Evolutionary conservation across 2,797 vertebrate genomes (phyloP), one percentile per base, ranked within the genome.

Genomic region (Typhlichthys eigenmanni): DNA sequence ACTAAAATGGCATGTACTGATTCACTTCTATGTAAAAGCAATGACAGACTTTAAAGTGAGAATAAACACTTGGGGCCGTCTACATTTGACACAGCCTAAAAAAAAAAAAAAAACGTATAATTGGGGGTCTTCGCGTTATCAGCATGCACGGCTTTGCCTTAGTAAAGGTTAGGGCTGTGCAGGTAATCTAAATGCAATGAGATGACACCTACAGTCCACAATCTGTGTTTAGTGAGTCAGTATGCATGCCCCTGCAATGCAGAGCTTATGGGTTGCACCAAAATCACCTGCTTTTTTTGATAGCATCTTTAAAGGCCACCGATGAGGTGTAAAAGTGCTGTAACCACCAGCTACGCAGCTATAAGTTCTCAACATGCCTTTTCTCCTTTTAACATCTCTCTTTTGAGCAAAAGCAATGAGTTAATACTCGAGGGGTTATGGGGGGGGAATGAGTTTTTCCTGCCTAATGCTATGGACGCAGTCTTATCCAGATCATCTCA

Each of bases 261-360:
- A 89, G 85, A 87, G 68, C 67, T 81, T 75, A 82, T 60, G 56
- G 76, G 70, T 82, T 88, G 84, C 85, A 85, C 78, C 85, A 84
- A 78, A 79, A 86, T 71, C 80, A 83, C 86, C 80, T 84, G 82
- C 76, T 84, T 69, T 38, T 24, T 76, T 75, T 76, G 84, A 84
- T 78, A 79, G 72, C 66, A 87, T 85, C 77, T 78, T 73, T 63
- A 76, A 69, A 78, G 69, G 76, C 72, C 72, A 69, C 66, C 69
- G 78, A 74, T 79, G 75, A 82, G 66, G 70, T 80, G 75, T 69
- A 79, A 81, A 85, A 75, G 72, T 68, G 75, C 49, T 75, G 66
- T 70, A 72, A 76, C 77, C 69, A 62, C 0, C 73, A 47, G 48
- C 50, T 12, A 0, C 17, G 68, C 65, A 46, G 47, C 60, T 72